Percentiles rank a stretch among this genome's conserved stretches.
Evolutionary conservation across 2,113 vertebrate genomes (phyloP).

Genomic region (Takifugu bimaculatus): DNA sequence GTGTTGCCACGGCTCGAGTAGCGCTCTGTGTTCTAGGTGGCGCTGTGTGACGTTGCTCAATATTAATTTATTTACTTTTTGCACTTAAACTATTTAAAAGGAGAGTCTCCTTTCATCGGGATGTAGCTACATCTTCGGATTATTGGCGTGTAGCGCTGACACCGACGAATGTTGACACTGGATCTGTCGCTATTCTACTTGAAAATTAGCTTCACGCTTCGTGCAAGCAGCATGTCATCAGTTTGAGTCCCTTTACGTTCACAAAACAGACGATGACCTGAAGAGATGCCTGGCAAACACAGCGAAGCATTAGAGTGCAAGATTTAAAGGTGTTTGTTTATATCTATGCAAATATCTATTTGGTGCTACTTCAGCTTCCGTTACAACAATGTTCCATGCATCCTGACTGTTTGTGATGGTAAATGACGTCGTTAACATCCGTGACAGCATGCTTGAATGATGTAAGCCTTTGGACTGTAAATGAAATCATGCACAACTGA

Average conservation of each 20-base stretch:
- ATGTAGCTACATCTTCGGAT: neutral
- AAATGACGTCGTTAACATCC: conserved; percentile 8
- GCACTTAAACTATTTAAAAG: too few species aligned
- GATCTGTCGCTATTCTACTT: conserved; percentile 35
- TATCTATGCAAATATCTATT: conserved; percentile 38
- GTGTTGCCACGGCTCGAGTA: conserved; percentile 1
- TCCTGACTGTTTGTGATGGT: conserved; percentile 7
- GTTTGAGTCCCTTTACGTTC: neutral
- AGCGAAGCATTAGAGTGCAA: neutral
- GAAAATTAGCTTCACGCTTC: conserved; percentile 6
- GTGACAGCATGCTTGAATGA: conserved; percentile 46
- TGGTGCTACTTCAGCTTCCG: conserved; percentile 21
- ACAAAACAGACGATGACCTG: neutral
- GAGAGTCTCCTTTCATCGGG: too few species aligned
- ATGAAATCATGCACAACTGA: conserved; percentile 34
- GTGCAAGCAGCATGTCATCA: neutral
- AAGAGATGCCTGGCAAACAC: neutral
- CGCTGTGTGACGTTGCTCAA: too few species aligned
- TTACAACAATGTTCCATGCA: conserved; percentile 15
- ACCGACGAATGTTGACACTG: conserved; percentile 29
- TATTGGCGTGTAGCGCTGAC: conserved; percentile 9
- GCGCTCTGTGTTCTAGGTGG: neutral
- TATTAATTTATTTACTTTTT: too few species aligned
- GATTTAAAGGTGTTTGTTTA: conserved; percentile 13
- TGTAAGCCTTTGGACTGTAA: conserved; percentile 43